Base-by-base conservation (phyloP, 2,113 vertebrate species). In the Pluvialis apricaria region DNA sequence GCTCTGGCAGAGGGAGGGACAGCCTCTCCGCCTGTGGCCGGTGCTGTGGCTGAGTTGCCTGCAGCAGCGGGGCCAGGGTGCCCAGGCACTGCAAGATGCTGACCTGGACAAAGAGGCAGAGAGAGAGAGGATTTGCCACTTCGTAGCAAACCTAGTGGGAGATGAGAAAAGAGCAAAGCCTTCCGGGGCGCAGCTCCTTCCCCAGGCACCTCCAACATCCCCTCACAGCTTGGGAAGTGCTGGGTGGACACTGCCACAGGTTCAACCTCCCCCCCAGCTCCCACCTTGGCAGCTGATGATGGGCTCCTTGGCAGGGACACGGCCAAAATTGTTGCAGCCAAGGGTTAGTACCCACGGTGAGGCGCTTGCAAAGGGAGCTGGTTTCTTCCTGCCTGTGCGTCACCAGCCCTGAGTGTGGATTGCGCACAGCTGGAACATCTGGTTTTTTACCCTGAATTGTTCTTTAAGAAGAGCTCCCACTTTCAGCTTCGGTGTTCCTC, bases 11-110 rank as follows among this genome's bases (percentile, higher is more conserved):
- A 72, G 45, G 20, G 66, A 89, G 65, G 57, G 49, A 64, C 13
- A 2, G 2, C 81, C 12, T 75, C n/a, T 52, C 62, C 1, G 3
- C 76, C 17, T 22, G 72, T 2, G 1, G 79, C 68, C 3, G 0
- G 61, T 61, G 52, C 22, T 32, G 57, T 4, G 22, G 44, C 25
- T 66, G 51, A 55, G 17, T 15, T 62, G 47, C 60, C 32, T 86
- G 55, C 47, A 71, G 49, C 69, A 72, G 77, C 3, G 0, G 44
- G 45, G 58, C 61, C 32, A 14, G 61, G 28, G 51, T 6, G 4
- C 21, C 29, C 20, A 9, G 34, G 36, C 22, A 6, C 85, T 73
- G 64, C 1, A 0, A 36, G 92, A 47, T 0, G 3, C 60, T 86
- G 42, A 32, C 64, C 55, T 71, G 80, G 47, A 71, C 72, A 47